Evolutionary conservation across 2,797 vertebrate genomes (phyloP).

Genomic region (Chromobotia macracanthus): DNA sequence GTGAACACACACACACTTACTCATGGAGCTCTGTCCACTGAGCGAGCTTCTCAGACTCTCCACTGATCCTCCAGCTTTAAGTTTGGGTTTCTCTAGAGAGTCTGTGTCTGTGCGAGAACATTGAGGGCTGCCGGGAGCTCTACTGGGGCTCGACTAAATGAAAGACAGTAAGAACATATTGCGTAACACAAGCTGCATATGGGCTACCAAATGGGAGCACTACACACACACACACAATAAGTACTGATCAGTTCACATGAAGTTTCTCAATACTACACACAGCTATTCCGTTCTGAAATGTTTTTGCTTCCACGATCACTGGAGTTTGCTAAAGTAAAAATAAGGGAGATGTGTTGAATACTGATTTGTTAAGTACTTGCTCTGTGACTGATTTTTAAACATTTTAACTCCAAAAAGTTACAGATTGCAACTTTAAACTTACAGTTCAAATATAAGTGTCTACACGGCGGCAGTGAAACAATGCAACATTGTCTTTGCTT

Average conservation of each 20-base stretch:
- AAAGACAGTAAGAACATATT: slow-evolving; percentile 52
- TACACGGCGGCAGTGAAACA: neutral
- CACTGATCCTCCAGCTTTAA: slow-evolving; percentile 94
- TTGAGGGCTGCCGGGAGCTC: slow-evolving; percentile 82
- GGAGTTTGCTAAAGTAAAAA: neutral
- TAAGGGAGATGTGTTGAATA: too few relatives aligned
- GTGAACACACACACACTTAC: slow-evolving; percentile 42
- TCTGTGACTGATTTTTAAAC: too few relatives aligned
- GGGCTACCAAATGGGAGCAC: slow-evolving; percentile 44
- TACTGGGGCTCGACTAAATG: slow-evolving; percentile 82
- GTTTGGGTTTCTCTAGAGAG: slow-evolving; percentile 91
- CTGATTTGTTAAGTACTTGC: too few relatives aligned
- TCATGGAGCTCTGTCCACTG: slow-evolving; percentile 91
- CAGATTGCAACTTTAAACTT: too few relatives aligned
- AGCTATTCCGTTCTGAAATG: neutral
- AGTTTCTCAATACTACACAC: neutral
- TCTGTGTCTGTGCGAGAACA: slow-evolving; percentile 78
- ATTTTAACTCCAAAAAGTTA: too few relatives aligned
- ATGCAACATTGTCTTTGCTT: neutral
- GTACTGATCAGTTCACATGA: too few relatives aligned
- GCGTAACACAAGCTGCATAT: neutral
- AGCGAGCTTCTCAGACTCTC: slow-evolving; percentile 96
- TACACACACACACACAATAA: slow-evolving; percentile 14
- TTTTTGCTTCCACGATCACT: too few relatives aligned
- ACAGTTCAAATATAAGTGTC: neutral